Evolutionary conservation across 2,797 vertebrate species (phyloP).

Genomic region (Atherinosoma microstoma): DNA sequence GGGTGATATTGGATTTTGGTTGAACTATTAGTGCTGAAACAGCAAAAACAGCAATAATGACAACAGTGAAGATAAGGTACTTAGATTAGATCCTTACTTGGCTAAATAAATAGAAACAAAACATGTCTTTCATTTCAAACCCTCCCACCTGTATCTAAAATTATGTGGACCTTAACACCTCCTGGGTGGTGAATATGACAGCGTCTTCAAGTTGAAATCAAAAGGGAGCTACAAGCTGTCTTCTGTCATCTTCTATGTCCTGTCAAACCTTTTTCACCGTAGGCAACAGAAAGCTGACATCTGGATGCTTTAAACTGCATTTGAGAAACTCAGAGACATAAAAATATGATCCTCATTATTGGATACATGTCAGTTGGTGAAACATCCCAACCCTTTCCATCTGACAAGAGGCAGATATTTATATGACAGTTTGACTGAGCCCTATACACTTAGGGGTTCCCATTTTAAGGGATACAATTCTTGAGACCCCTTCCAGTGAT

Average conservation of each 20-base stretch:
- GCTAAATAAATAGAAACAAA: slow-evolving; percentile 4
- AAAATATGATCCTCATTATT: slow-evolving; percentile 26
- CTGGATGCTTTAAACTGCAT: slow-evolving; percentile 6
- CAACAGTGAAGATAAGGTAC: background rate
- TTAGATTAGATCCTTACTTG: background rate
- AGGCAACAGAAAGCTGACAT: slow-evolving; percentile 3
- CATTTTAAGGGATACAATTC: background rate
- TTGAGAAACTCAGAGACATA: slow-evolving; percentile 7
- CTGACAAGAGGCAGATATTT: slow-evolving; percentile 23
- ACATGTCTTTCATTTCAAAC: slow-evolving; percentile 8
- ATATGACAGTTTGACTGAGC: background rate
- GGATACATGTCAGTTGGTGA: slow-evolving; percentile 46
- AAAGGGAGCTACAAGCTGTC: slow-evolving; percentile 18
- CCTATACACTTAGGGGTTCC: background rate
- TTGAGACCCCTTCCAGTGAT: background rate
- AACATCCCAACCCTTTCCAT: slow-evolving; percentile 5
- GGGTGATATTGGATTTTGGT: background rate
- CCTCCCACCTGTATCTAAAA: slow-evolving; percentile 11
- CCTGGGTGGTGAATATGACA: slow-evolving; percentile 23
- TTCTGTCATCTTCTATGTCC: slow-evolving; percentile 19
- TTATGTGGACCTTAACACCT: slow-evolving; percentile 23
- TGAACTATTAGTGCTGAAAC: background rate
- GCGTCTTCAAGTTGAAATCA: slow-evolving; percentile 4
- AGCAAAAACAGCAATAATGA: background rate
- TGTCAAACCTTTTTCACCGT: slow-evolving; percentile 25